Evolutionary conservation across 2,888 invertebrate genomes (phyloP), one percentile per base, ranked within the genome.

Genomic region (Cosmorhoe ocellata): DNA sequence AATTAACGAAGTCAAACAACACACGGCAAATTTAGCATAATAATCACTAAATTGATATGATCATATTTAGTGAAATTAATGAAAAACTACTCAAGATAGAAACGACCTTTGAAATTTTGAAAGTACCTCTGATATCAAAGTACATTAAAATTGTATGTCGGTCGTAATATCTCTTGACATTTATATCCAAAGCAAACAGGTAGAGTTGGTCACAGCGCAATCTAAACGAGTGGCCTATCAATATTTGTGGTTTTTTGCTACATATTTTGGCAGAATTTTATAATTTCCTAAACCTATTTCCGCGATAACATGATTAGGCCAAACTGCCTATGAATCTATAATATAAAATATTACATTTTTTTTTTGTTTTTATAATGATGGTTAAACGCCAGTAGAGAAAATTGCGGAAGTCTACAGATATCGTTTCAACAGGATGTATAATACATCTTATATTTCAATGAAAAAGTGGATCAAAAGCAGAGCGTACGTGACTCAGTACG

Each of bases 391-490:
- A n/a, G n/a, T n/a, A n/a, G n/a, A n/a, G n/a, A n/a, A n/a, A n/a
- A n/a, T n/a, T n/a, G n/a, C n/a, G n/a, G n/a, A n/a, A n/a, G n/a
- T n/a, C n/a, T n/a, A n/a, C n/a, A n/a, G n/a, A n/a, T n/a, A n/a
- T n/a, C n/a, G n/a, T n/a, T n/a, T n/a, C n/a, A n/a, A n/a, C n/a
- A n/a, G n/a, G n/a, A n/a, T n/a, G n/a, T n/a, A n/a, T n/a, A n/a
- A n/a, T n/a, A n/a, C n/a, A n/a, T n/a, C n/a, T n/a, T n/a, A n/a
- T n/a, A n/a, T n/a, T n/a, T n/a, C n/a, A n/a, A n/a, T 26, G n/a
- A 57, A 62, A 54, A 41, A 51, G 34, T 51, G 43, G 51, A 58
- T 56, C 56, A 57, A 59, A 67, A 61, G 59, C 46, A 39, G 43
- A 47, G 52, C 41, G 32, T 53, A 61, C 47, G 46, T 58, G 57